Percentiles rank a stretch among this genome's conserved stretches.
Conservation (phyloP, 53 echinoderm and acorn worm genomes). For the Henricia sp. region DNA sequence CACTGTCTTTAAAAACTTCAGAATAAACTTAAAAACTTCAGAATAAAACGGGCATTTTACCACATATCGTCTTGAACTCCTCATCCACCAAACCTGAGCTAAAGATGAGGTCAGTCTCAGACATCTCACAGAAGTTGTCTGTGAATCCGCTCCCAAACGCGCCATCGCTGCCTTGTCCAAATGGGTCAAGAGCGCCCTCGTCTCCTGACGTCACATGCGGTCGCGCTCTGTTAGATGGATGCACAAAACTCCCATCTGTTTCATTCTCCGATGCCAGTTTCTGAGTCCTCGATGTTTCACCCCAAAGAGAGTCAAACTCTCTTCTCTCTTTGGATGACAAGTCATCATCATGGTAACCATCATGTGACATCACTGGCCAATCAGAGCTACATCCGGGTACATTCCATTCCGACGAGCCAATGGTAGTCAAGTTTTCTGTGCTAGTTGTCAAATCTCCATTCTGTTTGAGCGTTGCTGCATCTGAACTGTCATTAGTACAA, state of each 20-base stretch:
- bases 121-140: slow-evolving; percentile 84
- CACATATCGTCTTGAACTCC: slow-evolving; percentile 84
- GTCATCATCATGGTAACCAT: neutral
- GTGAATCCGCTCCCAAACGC: slow-evolving; percentile 55
- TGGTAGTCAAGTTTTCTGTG: neutral
- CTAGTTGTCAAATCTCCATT: neutral
- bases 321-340: neutral
- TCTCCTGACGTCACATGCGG: neutral
- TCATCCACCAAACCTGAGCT: slow-evolving; percentile 77
- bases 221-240: neutral
- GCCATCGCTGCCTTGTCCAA: neutral
- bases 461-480: neutral
- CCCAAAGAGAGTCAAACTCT: slow-evolving; percentile 2
- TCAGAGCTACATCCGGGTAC: neutral
- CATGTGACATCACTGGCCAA: slow-evolving; percentile 15
- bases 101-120: slow-evolving; percentile 84
- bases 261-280: neutral
- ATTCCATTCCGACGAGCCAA: neutral
- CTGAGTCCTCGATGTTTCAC: neutral
- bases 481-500: neutral
- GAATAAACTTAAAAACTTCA: no score
- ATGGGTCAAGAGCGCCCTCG: neutral
- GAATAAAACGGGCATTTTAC: no score
- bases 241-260: neutral
- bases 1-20: no score